Evolutionary conservation across 2,797 vertebrate species (phyloP).

Genomic region (Propithecus perrieri): DNA sequence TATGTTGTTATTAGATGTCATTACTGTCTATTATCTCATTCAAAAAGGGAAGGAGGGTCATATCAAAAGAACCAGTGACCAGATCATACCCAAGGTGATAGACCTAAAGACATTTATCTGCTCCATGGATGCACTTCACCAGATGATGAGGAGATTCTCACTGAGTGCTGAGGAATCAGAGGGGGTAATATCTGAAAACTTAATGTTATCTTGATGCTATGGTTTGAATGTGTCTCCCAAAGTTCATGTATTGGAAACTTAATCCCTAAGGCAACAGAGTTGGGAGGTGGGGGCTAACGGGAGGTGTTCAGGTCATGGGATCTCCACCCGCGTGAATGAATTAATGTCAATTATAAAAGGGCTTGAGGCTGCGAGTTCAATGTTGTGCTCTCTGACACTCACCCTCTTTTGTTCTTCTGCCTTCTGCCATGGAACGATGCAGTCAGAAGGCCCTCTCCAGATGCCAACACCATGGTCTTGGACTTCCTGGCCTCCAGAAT

Average conservation of each 20-base stretch:
- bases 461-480: neutral
- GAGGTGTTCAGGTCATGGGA: neutral
- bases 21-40: neutral
- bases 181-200: neutral
- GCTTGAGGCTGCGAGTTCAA: neutral
- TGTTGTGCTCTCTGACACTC: neutral
- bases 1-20: neutral
- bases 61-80: neutral
- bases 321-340: neutral
- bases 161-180: neutral
- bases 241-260: neutral
- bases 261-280: neutral
- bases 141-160: neutral
- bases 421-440: neutral
- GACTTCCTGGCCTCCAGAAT: neutral
- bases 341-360: neutral
- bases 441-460: neutral
- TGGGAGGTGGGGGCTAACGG: neutral
- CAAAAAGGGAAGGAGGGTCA: neutral
- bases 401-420: neutral
- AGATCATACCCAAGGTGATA: neutral
- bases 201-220: neutral
- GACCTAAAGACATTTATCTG: neutral
- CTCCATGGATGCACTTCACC: neutral
- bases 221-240: neutral